phyloP scores from a whole-genome alignment of 2,797 vertebrate genomes.

The Morus bassanus region DNA sequence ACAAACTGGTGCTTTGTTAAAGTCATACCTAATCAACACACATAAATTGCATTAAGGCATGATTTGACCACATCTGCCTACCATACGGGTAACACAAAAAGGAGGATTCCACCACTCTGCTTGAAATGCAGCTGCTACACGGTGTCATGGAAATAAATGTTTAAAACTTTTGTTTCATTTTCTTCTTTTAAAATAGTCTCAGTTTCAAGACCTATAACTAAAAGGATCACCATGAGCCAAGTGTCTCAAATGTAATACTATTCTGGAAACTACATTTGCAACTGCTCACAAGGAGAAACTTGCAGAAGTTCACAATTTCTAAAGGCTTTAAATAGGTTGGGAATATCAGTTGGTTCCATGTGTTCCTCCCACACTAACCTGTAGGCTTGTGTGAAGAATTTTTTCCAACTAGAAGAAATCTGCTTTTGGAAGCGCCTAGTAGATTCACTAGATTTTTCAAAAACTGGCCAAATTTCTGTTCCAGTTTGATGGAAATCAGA shows the following conservation, averaged over 20 bases:
- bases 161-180: not conserved
- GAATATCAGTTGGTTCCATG: not conserved
- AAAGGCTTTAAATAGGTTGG: not conserved
- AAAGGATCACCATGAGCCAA: rapidly evolving
- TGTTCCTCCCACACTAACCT: not conserved
- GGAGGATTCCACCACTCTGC: not conserved
- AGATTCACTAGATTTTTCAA: not conserved
- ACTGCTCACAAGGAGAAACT: not conserved
- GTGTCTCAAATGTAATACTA: not conserved
- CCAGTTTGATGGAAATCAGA: not conserved
- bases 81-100: not conserved
- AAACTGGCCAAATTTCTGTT: not conserved
- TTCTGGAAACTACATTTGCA: not conserved
- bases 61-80: not conserved
- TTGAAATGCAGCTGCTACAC: not conserved
- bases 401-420: not conserved
- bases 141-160: not conserved
- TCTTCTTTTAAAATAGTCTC: not conserved
- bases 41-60: not conserved
- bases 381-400: not conserved
- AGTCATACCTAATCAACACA: not conserved
- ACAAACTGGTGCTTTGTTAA: not conserved
- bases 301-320: not conserved
- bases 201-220: not conserved
- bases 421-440: not conserved